Conservation (phyloP, 2,113 vertebrate species). For the Muntiacus reevesi region DNA sequence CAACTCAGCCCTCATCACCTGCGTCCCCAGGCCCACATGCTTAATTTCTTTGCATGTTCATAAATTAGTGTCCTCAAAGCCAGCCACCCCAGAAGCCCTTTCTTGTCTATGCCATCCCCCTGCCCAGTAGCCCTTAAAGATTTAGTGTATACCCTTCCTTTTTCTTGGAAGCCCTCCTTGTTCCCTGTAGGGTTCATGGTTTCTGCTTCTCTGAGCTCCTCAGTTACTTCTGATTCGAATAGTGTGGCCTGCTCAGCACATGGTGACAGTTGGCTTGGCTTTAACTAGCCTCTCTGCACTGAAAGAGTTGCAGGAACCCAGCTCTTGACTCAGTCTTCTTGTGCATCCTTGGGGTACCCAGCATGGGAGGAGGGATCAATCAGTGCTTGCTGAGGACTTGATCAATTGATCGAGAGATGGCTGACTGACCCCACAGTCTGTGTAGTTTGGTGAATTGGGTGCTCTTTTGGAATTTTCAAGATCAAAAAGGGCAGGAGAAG, state of each 20-base stretch:
- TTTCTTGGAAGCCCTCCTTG: neutral
- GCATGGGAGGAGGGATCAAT: too few species aligned
- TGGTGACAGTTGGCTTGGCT: rapidly evolving
- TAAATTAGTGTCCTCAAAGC: neutral
- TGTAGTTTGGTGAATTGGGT: neutral
- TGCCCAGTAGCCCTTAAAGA: neutral
- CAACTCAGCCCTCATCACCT: rapidly evolving
- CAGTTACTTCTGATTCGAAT: rapidly evolving
- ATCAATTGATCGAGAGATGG: rapidly evolving
- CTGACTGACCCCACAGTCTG: neutral
- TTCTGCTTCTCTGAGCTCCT: neutral
- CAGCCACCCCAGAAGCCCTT: too few species aligned
- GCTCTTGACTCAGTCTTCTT: neutral
- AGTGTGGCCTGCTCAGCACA: neutral
- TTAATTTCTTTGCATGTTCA: neutral
- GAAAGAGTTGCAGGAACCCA: neutral
- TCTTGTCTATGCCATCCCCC: rapidly evolving
- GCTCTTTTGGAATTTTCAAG: neutral
- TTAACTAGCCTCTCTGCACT: neutral
- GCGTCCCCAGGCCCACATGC: rapidly evolving
- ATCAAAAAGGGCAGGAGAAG: neutral
- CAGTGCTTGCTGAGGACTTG: neutral
- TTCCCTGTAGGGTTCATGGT: too few species aligned
- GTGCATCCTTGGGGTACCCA: neutral
- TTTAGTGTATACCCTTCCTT: too few species aligned